Evolutionary conservation across 2,888 invertebrate genomes (phyloP), one percentile per base, ranked within the genome.

Genomic region (Danaus chrysippus): DNA sequence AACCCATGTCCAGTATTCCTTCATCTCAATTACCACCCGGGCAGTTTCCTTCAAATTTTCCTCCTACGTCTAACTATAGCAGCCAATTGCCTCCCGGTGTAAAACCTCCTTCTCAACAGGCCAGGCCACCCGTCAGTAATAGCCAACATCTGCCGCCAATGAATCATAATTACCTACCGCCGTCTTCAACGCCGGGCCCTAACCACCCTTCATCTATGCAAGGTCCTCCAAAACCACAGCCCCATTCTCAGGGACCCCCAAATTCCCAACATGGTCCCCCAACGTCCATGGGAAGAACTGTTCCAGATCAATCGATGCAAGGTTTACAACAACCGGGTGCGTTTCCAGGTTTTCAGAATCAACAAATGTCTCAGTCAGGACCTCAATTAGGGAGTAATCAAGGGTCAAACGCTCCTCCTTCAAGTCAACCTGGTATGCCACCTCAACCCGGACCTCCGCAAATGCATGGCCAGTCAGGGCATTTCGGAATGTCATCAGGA

Each of bases 1-100:
- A 82, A 69, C 82, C 82, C 3, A 77, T 77, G 52, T 73, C 76
- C 15, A 73, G 76, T 54, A 81, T 87, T 61, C 86, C 89, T 19
- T 66, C 82, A n/a, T 76, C 84, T 34, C 91, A 90, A 64, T 68
- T 87, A 55, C 79, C 84, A 43, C 81, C 80, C 42, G 80, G 79
- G 1, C 81, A 81, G 62, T 69, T 76, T 43, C 78, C 82, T 53
- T 61, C 76, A 55, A 76, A 75, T 44, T 82, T 79, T 62, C 79
- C 86, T 44, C 81, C 81, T 12, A 72, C 78, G 9, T 75, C 84
- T 9, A 87, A 80, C 67, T 82, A 72, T 61, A 70, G 70, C 41
- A 66, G 70, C 10, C 80, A 75, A 66, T 77, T 82, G 6, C 79
- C 83, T 13, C 72, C 74, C 10, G 82, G 81, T 3, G 79, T 81